These are phyloP conservation scores for Leptatherina wallacei DNA, from an alignment of 2,797 vertebrate genomes.

Conservation along the genomic window DNA sequence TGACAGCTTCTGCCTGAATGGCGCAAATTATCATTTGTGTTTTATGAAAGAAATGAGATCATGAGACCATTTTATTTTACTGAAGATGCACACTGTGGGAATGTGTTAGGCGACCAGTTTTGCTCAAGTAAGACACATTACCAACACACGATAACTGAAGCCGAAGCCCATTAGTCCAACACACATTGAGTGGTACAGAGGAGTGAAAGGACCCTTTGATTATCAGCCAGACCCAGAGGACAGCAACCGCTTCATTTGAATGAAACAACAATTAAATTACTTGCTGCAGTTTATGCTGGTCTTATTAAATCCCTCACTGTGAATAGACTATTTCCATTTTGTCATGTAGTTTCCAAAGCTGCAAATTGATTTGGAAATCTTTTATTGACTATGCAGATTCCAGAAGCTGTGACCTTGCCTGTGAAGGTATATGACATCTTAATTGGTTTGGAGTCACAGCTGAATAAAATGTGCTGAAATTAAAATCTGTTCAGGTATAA, in stretches of 20 bases:
- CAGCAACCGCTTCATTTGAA: slow-evolving; percentile 72
- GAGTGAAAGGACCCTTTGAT: slow-evolving; percentile 64
- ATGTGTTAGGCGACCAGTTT: slow-evolving; percentile 13
- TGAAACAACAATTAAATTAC: slow-evolving; percentile 79
- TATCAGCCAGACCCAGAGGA: slow-evolving; percentile 69
- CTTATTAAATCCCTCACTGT: slow-evolving; percentile 66
- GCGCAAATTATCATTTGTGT: slow-evolving; percentile 47
- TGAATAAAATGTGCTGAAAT: slow-evolving; percentile 35
- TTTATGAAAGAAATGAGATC: slow-evolving; percentile 48
- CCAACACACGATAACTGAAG: slow-evolving; percentile 60
- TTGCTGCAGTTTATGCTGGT: slow-evolving; percentile 50
- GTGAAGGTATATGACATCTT: slow-evolving; percentile 60
- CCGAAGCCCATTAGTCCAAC: slow-evolving; percentile 59
- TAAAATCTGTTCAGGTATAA: slow-evolving; percentile 46
- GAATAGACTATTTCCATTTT: slow-evolving; percentile 65
- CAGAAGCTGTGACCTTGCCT: slow-evolving; percentile 56
- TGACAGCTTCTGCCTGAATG: slow-evolving; percentile 44
- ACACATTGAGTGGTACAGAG: slow-evolving; percentile 53
- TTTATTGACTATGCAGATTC: slow-evolving; percentile 48
- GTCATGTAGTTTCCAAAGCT: slow-evolving; percentile 59
- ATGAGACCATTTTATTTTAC: slow-evolving; percentile 52
- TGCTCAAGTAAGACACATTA: slow-evolving; percentile 54
- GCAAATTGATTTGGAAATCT: slow-evolving; percentile 66
- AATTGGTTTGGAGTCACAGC: slow-evolving; percentile 50
- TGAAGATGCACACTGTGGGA: slow-evolving; percentile 7